Base-by-base conservation (phyloP, 2,113 vertebrate genomes). In the Tachuris rubrigastra region DNA sequence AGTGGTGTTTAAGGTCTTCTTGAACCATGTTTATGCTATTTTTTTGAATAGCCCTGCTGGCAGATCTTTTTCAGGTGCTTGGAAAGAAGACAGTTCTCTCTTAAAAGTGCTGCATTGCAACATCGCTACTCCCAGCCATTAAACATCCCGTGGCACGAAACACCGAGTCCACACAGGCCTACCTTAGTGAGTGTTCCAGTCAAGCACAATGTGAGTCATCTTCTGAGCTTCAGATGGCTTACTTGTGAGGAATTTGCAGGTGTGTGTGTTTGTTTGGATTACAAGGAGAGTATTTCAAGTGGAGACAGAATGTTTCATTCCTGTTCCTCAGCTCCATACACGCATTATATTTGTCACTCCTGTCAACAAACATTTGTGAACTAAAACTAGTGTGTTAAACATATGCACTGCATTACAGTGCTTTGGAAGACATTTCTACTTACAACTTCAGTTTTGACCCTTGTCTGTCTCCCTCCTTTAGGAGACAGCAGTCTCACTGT, bases 321-420 rank as follows among this genome's bases (percentile, higher is more conserved):
- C 79, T 87, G 89, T 25, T 82, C 49, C 73, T 91, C 66, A 11
- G 41, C 78, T 37, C 37, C 77, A 62, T 79, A 76, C 25, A 28
- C 27, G 17, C 68, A 28, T 84, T 75, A 24, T 86, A 88, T 95
- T 94, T 92, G 85, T 80, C 82, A 89, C 28, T 93, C 68, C 56
- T 72, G 86, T 95, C 79, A 93, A 93, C 82, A 93, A 95, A 93
- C n/a, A 71, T 89, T 96, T 94, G 92, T 90, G 94, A 96, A 92
- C 92, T 92, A 92, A 94, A 97, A 93, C 90, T 75, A 80, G 84
- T 58, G 37, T 75, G 65, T 89, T 94, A 92, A 93, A 90, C 93
- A 88, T 81, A 94, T 4, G 3, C 52, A 50, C 60, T 60, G 19
- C 37, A 39, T 84, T 68, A 50, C 49, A 53, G 73, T 39, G 44